Base-by-base conservation (phyloP, 2,797 vertebrate species). In the Apogon talboti region DNA sequence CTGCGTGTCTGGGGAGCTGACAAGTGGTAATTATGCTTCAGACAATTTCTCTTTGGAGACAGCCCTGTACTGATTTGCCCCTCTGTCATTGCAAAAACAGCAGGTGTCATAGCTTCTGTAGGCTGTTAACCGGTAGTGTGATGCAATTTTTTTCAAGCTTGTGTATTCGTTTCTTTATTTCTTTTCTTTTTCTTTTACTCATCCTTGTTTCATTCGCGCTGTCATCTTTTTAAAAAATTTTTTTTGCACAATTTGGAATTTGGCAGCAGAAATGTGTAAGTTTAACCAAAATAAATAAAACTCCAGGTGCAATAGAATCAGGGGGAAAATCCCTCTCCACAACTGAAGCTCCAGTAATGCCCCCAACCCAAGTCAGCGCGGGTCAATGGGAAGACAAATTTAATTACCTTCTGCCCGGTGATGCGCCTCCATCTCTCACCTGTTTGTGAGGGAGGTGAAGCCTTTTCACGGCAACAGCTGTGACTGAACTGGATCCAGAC, bases 21-120 rank as follows among this genome's bases (percentile, higher is more conserved):
- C 75, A 84, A 86, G 82, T 83, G 72, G 79, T 88, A 86, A 90
- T 89, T 89, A 87, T 76, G 81, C 78, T 74, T 71, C 74, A 76
- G 69, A 81, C 59, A n/a, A 86, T 86, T 84, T 81, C 64, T 89
- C 77, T 81, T 70, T 52, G 45, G 71, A 82, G 78, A 79, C 68
- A 52, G 59, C 42, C 44, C 77, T 77, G 55, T 64, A 58, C 53
- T 59, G 61, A 61, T 43, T 66, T 45, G 46, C 52, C 74, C 61
- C 72, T 51, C 58, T 54, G 76, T 84, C 83, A 60, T 53, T 52
- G 64, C 46, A 30, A 38, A 71, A 85, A 71, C 85, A 86, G 86
- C 78, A 72, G 84, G 77, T 81, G 75, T 79, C 47, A 47, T 30
- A 51, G 78, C 57, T 55, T 16, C 8, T 71, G 66, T 41, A 24